Evolutionary conservation across 2,888 invertebrate species (phyloP).

Genomic region (Phytoseiulus persimilis): DNA sequence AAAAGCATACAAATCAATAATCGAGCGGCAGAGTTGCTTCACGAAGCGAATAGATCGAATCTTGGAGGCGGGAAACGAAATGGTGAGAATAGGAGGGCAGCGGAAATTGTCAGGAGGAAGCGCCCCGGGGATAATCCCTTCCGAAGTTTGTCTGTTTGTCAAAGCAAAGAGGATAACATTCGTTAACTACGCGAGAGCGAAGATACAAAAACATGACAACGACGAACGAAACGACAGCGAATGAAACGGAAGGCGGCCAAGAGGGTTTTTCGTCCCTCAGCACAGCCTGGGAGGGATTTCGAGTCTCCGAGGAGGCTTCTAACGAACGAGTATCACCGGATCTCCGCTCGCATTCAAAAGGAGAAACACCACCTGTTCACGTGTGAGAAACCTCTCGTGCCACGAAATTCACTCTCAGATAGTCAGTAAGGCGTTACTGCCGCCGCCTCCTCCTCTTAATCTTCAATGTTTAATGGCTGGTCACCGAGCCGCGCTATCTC

Average conservation of each 20-base stretch:
- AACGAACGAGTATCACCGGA: not conserved
- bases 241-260: not conserved
- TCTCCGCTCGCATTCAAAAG: not conserved
- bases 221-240: not conserved
- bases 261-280: not conserved
- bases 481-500: not conserved
- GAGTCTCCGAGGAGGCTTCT: not conserved
- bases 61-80: not conserved
- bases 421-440: not conserved
- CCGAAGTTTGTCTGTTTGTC: not conserved
- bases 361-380: not conserved
- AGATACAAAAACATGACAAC: not conserved
- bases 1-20: no score
- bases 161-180: conserved; percentile 5
- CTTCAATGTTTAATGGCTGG: not conserved
- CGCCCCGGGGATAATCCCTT: not conserved
- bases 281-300: not conserved
- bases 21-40: no score
- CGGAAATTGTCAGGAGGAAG: not conserved
- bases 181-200: not conserved
- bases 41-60: no score
- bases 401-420: not conserved
- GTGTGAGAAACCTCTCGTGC: not conserved
- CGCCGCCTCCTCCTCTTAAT: not conserved
- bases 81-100: not conserved